Base-by-base conservation (phyloP, 2,888 invertebrate species). In the Helleia helle region DNA sequence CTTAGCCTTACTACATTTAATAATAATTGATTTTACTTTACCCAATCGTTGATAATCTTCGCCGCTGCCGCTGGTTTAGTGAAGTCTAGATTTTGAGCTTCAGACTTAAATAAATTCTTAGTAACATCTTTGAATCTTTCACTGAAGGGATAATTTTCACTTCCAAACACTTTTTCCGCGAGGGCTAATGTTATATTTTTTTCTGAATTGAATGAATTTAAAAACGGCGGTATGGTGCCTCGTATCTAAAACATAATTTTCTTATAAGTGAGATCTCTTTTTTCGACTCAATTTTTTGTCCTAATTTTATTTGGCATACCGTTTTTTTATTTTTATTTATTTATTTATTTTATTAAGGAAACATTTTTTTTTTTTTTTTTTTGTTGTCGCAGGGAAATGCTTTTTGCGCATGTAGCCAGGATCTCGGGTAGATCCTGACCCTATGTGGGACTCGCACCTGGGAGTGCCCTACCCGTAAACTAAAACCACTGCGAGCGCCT, bases 71-170 rank as follows among this genome's bases (percentile, higher is more conserved):
- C n/a, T 7, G 46, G 26, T 1, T 52, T 39, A 8, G 44, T 44
- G 11, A 55, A 55, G 39, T 56, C 48, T 8, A 56, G 12, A 42
- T 50, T 56, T 50, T 50, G 42, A 8, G 53, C 51, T 44, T 51
- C 9, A 4, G 56, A 49, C 1, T 40, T 36, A n/a, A 51, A 51
- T 27, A 50, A 41, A 6, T 38, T 30, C 14, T 14, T 40, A 13
- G 53, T 45, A 11, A 50, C 53, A 3, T 29, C 30, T 38, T 43
- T 27, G 22, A 54, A 56, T 0, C 18, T 18, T 4, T 48, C 27
- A 26, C 44, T 52, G 5, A 58, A 46, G 11, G 43, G 36, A 36
- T 36, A 50, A 5, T 46, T 36, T 9, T n/a, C 14, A 44, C 42
- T 52, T n/a, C 40, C 46, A 30, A 48, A 54, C 11, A 51, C 38